Evolutionary conservation across 2,113 vertebrate species (phyloP), one percentile per base, ranked within the genome.

Genomic region (Bucco capensis): DNA sequence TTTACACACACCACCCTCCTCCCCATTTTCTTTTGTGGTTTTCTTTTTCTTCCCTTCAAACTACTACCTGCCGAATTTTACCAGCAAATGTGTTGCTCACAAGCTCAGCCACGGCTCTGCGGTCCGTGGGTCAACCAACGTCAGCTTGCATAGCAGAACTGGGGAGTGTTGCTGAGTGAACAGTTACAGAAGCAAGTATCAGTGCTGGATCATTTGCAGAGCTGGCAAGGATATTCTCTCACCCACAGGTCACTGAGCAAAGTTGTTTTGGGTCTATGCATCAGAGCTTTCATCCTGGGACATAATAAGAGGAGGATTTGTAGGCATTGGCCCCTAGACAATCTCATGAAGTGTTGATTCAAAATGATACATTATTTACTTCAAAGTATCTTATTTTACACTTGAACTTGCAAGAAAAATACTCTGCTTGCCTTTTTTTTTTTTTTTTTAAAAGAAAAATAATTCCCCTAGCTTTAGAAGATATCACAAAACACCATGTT

Each of bases 121-220:
- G 30, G 46, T 42, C 73, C 44, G 54, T 8, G 37, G 16, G 25
- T 88, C 71, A 50, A 83, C 79, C 80, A 78, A 53, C 27, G 14
- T 19, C 69, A 90, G 53, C 42, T 57, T 33, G 81, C 42, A n/a
- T 76, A 93, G 56, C 53, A 65, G 88, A 78, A 51, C 56, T 17
- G 47, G 71, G 71, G 69, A 87, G 91, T 17, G 86, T 38, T 57
- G 94, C 78, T 73, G 89, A 92, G 88, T 28, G 86, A 75, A 78
- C 67, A 65, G 38, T 61, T 56, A 66, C 30, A 65, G 92, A 14
- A 66, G 56, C 64, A 4, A 57, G 60, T 40, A 80, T 79, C 92
- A 60, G 89, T 83, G 94, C 94, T 82, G 94, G 96, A 89, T 95
- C 94, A 86, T 71, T 93, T 64, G 92, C 88, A n/a, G 67, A 72